Conservation (phyloP, 1,140 invertebrate genomes). For the Linepithema humile region DNA sequence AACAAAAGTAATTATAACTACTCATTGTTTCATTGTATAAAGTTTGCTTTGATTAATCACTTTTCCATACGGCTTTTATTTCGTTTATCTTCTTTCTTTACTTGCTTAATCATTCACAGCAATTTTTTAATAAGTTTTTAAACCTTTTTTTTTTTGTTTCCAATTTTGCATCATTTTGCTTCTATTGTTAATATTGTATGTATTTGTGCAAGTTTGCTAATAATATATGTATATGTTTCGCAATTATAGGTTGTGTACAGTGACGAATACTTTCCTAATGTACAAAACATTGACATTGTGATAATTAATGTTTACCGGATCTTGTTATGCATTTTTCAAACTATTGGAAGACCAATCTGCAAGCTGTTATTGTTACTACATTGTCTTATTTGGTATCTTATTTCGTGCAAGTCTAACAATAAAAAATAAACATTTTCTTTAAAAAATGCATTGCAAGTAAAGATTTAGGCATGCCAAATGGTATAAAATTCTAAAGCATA, state of each 20-base stretch:
- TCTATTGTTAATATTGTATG: neutral
- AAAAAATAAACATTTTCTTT: no score
- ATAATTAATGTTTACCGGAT: conserved; percentile 73
- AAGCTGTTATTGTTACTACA: conserved; percentile 75
- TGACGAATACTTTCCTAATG: conserved; percentile 69
- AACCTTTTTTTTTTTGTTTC: neutral
- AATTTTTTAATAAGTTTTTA: neutral
- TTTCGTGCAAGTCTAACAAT: no score
- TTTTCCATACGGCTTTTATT: no score
- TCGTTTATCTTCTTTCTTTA: no score
- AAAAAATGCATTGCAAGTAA: no score
- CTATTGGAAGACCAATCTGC: conserved; percentile 61
- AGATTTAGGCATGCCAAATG: no score
- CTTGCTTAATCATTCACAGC: neutral
- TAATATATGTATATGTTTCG: neutral
- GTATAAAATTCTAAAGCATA: no score
- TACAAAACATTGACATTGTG: conserved; percentile 74
- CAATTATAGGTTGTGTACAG: conserved; percentile 71
- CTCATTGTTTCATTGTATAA: neutral
- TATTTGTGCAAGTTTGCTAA: conserved; percentile 4
- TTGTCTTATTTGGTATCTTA: conserved; percentile 77
- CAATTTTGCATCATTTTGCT: neutral
- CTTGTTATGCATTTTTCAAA: conserved; percentile 64
- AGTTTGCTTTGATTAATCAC: no score
- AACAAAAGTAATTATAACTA: conserved; percentile 71